Conservation (phyloP, 2,888 invertebrate genomes). For the Cerastis rubricosa region DNA sequence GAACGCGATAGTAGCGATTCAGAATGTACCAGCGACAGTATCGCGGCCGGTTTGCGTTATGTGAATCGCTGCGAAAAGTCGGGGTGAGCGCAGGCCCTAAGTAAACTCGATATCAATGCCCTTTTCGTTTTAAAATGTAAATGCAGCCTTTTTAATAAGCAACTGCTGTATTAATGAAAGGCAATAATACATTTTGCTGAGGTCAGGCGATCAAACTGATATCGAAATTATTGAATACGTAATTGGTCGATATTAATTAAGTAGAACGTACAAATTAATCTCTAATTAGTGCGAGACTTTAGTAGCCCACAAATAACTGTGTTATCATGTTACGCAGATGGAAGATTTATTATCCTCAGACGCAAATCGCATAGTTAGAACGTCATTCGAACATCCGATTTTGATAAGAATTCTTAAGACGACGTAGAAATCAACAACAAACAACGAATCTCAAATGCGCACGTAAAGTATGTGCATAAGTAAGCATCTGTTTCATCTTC, state of each 20-base stretch:
- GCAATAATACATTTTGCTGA: constrained; percentile 2
- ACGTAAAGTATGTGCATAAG: not conserved
- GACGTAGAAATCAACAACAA: not conserved
- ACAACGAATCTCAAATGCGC: not conserved
- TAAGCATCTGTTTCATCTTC: not conserved
- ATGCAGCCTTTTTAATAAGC: constrained; percentile 9
- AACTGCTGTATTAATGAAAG: constrained; percentile 23
- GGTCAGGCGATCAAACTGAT: constrained; percentile 13
- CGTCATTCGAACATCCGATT: constrained; percentile 29
- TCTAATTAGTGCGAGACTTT: constrained; percentile 31
- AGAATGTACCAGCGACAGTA: not conserved
- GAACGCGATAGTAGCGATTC: not conserved
- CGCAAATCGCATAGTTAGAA: constrained; percentile 20
- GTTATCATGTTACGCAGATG: not conserved
- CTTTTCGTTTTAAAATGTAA: constrained; percentile 32
- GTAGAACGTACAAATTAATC: constrained; percentile 12
- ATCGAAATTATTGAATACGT: constrained; percentile 1
- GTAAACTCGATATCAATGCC: not conserved
- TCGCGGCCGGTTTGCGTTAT: not conserved
- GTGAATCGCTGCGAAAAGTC: not conserved
- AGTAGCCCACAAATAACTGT: not conserved
- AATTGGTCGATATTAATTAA: constrained; percentile 6
- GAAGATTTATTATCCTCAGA: constrained; percentile 19
- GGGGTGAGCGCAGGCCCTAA: not conserved
- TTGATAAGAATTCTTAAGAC: constrained; percentile 22